Base-by-base conservation (phyloP, 2,888 invertebrate species). In the Diabrotica balteata region DNA sequence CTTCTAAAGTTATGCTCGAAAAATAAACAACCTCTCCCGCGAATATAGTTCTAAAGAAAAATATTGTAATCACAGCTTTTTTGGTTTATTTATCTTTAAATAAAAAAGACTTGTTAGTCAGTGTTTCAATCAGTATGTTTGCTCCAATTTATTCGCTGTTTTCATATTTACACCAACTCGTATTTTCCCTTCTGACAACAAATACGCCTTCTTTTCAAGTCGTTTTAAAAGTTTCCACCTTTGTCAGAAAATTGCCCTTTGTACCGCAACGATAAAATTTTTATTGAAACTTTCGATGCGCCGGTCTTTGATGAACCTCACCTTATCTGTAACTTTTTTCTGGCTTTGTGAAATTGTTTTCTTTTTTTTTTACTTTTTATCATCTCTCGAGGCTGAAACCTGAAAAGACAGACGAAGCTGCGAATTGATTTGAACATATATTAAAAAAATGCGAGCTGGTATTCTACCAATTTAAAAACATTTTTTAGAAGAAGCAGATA, bases 221-320 rank as follows among this genome's bases (percentile, higher is more conserved):
- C 8, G 10, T 47, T 47, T 47, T 47, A 9, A 47, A 47, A 47
- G 47, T 47, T 47, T 47, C 47, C 47, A 47, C 47, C 47, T 47
- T 47, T 10, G 47, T 10, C 10, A 9, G 8, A 47, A 47, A 47
- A 47, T 47, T 47, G 47, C 47, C 47, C 47, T 47, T 47, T 47
- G 47, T 47, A 47, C 47, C 47, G 47, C 47, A 47, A 10, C 47
- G 47, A 47, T 47, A 47, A 47, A 47, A 47, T 47, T 8, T 47
- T 9, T 47, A 47, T 47, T 47, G 47, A 47, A 47, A 47, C 47
- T 9, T 10, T 47, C 47, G 47, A 8, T 9, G 9, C 47, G 47
- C 47, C 47, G 47, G 47, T 47, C 47, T 47, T 47, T 47, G 47
- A 47, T 47, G 47, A 47, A 47, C 47, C 47, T 47, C 47, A 47